These are phyloP conservation scores for Stichodactyla mertensii DNA, from an alignment of 64 coral and sea anemone species.

Conservation along the genomic window DNA sequence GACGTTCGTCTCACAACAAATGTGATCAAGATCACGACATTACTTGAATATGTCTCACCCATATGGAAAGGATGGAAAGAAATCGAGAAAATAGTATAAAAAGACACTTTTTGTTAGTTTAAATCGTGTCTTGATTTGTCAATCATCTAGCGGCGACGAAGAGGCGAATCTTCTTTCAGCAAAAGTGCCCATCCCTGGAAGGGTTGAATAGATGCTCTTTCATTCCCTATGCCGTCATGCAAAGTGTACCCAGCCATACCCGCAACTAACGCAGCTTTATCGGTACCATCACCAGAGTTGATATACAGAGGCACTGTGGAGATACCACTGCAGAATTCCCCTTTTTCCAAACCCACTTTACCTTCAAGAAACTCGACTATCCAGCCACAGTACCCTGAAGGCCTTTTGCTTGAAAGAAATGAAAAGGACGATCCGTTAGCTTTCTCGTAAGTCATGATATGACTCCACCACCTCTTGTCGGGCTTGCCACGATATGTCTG, in stretches of 20 bases:
- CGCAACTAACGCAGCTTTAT: constrained; percentile 41
- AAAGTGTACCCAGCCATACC: constrained; percentile 57
- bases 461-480: constrained; percentile 56
- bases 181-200: constrained; percentile 80
- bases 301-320: too few relatives aligned
- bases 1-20: too few relatives aligned
- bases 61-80: too few relatives aligned
- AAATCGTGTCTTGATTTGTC: too few relatives aligned
- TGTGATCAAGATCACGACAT: too few relatives aligned
- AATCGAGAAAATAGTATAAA: too few relatives aligned
- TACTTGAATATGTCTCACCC: too few relatives aligned
- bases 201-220: constrained; percentile 46
- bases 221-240: constrained; percentile 9
- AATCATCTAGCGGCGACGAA: background rate
- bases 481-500: constrained; percentile 35
- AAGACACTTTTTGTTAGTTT: too few relatives aligned
- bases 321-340: too few relatives aligned
- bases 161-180: constrained; percentile 27
- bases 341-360: too few relatives aligned
- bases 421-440: background rate
- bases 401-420: background rate
- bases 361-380: constrained; percentile 51
- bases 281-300: too few relatives aligned
- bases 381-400: constrained; percentile 36
- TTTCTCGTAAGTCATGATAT: constrained; percentile 29